Evolutionary conservation across 64 coral and sea anemone genomes (phyloP).

Genomic region (Exaiptasia diaphana): DNA sequence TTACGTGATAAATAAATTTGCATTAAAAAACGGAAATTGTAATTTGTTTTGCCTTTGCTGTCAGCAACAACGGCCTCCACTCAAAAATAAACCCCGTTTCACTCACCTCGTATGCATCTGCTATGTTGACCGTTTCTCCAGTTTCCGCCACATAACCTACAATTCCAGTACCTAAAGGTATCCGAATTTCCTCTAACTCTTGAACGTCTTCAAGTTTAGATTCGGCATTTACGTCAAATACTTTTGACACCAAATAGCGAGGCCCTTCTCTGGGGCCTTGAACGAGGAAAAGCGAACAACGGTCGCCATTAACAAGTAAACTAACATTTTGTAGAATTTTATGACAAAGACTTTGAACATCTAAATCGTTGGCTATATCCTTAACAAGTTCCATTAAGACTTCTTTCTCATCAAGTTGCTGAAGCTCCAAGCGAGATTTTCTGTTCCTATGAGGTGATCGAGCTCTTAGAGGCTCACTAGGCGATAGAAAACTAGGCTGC

Average conservation of each 20-base stretch:
- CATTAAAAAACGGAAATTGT: too few species aligned
- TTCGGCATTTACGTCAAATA: conserved; percentile 98
- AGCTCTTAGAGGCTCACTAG: conserved; percentile 63
- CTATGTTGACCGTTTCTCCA: conserved; percentile 95
- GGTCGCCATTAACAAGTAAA: conserved; percentile 92
- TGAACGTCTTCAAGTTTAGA: conserved; percentile 98
- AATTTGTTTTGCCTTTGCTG: too few species aligned
- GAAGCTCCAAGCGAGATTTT: conserved; percentile 91
- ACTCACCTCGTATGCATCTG: conserved; percentile 95
- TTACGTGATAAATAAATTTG: too few species aligned
- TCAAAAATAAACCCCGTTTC: too few species aligned
- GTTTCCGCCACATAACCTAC: conserved; percentile 94
- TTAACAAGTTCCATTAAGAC: conserved; percentile 97
- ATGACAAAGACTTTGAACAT: conserved; percentile 89
- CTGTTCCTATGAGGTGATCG: conserved; percentile 70
- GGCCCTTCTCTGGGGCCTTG: conserved; percentile 90
- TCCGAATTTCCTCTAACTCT: conserved; percentile 95
- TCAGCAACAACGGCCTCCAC: too few species aligned
- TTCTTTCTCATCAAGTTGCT: conserved; percentile 89
- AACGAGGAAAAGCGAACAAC: conserved; percentile 92
- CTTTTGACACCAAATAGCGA: conserved; percentile 93
- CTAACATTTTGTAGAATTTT: conserved; percentile 99
- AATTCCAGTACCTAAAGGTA: conserved; percentile 94
- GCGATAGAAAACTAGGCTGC: conserved; percentile 93
- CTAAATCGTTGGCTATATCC: conserved; percentile 98